phyloP scores from a whole-genome alignment of 2,113 vertebrate species.

The Tupaia tana region DNA sequence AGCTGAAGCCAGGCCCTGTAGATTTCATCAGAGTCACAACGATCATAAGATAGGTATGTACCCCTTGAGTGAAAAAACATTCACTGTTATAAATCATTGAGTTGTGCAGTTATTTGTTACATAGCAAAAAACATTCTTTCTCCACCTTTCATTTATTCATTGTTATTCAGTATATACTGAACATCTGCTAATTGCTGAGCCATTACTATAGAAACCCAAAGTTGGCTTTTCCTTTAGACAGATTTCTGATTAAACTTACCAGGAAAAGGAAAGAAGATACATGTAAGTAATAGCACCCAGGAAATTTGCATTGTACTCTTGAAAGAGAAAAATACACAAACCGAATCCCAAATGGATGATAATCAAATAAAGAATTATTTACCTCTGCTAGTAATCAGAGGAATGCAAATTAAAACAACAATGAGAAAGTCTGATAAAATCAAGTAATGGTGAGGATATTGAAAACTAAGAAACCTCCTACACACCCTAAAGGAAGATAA shows the following conservation, averaged over 20 bases:
- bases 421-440: not conserved
- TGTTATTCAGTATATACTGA: not conserved
- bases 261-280: not conserved
- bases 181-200: not conserved
- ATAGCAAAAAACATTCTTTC: not conserved
- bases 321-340: not conserved
- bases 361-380: not conserved
- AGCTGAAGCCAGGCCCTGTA: not conserved
- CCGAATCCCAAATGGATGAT: not conserved
- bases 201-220: not conserved
- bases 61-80: not conserved
- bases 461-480: not conserved
- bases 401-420: not conserved
- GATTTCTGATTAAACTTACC: not conserved
- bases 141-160: not conserved
- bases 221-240: not conserved
- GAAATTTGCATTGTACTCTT: not conserved
- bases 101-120: not conserved
- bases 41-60: not conserved
- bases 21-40: not conserved
- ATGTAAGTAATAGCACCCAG: not conserved
- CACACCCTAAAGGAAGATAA: not conserved
- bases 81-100: not conserved
- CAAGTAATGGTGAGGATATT: not conserved
- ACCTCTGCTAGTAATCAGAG: not conserved